A percentile compares a stretch with the other conserved stretches of the same genome.
Conservation (phyloP, 2,888 invertebrate species). For the Tinea semifulvella region DNA sequence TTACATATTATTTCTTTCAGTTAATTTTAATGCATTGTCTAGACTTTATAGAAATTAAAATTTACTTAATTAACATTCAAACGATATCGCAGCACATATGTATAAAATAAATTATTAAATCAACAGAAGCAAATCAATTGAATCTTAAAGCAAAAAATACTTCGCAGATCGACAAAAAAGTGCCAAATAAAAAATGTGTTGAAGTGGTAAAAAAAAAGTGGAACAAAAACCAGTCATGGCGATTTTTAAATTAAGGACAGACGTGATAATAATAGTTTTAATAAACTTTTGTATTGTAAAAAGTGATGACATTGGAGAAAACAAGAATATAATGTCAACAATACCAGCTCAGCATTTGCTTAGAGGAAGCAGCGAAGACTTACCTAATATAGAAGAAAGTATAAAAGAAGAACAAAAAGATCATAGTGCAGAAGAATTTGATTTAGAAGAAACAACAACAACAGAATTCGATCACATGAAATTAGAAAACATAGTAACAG, state of each 20-base stretch:
- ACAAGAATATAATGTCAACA: background rate
- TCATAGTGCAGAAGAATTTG: background rate
- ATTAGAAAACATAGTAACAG: background rate
- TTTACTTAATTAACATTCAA: too few species aligned
- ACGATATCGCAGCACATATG: too few species aligned
- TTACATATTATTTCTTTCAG: too few species aligned
- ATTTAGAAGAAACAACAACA: background rate
- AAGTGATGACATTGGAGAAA: background rate
- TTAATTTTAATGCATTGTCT: too few species aligned
- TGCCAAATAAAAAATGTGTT: constrained; percentile 3
- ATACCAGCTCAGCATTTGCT: constrained; percentile 14
- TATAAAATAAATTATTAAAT: too few species aligned
- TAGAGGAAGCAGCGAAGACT: constrained; percentile 12
- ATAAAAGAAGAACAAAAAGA: background rate
- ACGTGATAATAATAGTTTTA: constrained; percentile 6
- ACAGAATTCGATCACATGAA: background rate
- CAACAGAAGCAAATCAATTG: too few species aligned
- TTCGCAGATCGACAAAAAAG: background rate
- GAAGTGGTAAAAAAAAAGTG: too few species aligned
- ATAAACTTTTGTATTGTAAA: background rate
- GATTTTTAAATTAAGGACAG: constrained; percentile 4
- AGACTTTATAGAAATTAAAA: too few species aligned
- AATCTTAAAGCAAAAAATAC: background rate
- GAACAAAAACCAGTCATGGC: background rate
- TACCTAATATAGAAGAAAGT: background rate